A percentile compares a stretch with the other conserved stretches of the same genome.
Evolutionary conservation across 2,797 vertebrate species (phyloP).

Genomic region (Stomatorhinus walkeri): DNA sequence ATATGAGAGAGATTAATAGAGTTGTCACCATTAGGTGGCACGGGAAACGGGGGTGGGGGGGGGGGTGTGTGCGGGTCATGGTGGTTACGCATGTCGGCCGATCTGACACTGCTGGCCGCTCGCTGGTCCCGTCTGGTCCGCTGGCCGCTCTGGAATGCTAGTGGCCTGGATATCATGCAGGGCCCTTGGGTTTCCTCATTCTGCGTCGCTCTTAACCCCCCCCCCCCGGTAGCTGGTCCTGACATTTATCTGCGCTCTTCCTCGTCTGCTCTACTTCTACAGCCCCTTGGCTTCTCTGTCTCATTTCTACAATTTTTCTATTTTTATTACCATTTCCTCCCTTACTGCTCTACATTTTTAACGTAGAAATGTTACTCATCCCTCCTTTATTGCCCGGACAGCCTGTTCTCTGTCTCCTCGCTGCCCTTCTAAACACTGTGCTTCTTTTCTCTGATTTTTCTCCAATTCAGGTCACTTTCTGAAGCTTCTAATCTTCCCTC

Average conservation of each 20-base stretch:
- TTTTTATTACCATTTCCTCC: neutral
- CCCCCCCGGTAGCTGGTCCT: neutral
- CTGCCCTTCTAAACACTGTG: neutral
- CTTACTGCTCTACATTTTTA: neutral
- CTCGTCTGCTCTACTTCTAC: neutral
- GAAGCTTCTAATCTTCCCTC: neutral
- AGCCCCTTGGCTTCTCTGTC: neutral
- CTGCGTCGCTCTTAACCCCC: neutral
- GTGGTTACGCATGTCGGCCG: neutral
- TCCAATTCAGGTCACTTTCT: neutral
- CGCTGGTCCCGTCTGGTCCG: neutral
- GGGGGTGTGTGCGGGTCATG: neutral
- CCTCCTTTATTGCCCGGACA: neutral
- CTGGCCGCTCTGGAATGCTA: neutral
- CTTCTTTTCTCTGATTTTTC: neutral
- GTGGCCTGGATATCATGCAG: neutral
- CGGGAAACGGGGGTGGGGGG: neutral
- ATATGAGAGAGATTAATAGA: constrained; percentile 16
- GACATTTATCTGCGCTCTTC: neutral
- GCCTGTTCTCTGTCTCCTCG: neutral
- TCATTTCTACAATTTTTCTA: neutral
- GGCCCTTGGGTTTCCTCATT: neutral
- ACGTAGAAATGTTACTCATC: neutral
- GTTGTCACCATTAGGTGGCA: neutral
- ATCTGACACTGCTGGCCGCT: neutral